Conservation (phyloP, 1,140 invertebrate species). For the Drosophila nebulosa region DNA sequence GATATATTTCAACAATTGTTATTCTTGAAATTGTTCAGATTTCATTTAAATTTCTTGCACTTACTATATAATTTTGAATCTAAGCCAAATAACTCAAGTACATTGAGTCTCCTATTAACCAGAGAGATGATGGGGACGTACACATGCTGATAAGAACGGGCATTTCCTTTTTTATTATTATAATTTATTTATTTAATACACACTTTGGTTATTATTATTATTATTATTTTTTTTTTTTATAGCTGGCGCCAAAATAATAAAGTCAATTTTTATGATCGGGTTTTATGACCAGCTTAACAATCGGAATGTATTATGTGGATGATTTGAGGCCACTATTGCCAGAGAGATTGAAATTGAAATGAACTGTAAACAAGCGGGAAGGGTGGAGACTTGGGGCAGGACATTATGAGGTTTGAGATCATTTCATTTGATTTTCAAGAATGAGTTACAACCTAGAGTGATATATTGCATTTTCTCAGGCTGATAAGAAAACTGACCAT, state of each 20-base stretch:
- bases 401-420: not conserved
- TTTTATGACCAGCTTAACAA: conserved; percentile 51
- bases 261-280: conserved; percentile 50
- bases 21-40: no score
- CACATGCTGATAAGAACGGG: conserved; percentile 46
- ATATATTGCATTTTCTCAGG: not conserved
- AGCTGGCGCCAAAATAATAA: conserved; percentile 69
- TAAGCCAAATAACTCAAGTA: conserved; percentile 8
- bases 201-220: conserved; percentile 47
- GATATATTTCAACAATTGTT: no score
- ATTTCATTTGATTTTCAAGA: not conserved
- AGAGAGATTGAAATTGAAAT: conserved; percentile 1
- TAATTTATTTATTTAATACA: conserved; percentile 20
- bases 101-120: not conserved
- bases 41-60: no score
- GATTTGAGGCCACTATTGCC: conserved; percentile 32
- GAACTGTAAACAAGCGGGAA: no score
- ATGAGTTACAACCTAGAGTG: not conserved
- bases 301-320: conserved; percentile 18
- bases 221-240: conserved; percentile 47
- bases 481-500: not conserved
- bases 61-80: not conserved
- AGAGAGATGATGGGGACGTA: conserved; percentile 14
- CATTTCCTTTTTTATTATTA: conserved; percentile 22
- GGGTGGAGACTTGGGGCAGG: conserved; percentile 6